phyloP scores from a whole-genome alignment of 2,888 invertebrate genomes.

The Pollenia amentaria region DNA sequence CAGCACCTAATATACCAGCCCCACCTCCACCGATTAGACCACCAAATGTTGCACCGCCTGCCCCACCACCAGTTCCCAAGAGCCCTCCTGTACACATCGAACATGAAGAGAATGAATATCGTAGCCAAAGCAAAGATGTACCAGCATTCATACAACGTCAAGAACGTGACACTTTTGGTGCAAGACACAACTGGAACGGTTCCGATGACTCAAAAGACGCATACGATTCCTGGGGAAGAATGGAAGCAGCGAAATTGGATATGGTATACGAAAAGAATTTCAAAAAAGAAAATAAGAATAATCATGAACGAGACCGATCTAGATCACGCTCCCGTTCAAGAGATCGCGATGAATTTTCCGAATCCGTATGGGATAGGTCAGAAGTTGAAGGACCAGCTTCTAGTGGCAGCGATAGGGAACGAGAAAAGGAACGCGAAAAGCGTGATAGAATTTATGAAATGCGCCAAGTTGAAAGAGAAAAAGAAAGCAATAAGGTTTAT shows the following conservation, averaged over 20 bases:
- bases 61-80: constrained; percentile 88
- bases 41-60: constrained; percentile 86
- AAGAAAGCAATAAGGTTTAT: constrained; percentile 84
- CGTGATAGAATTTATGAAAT: constrained; percentile 84
- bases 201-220: constrained; percentile 81
- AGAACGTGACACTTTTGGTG: constrained; percentile 90
- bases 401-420: constrained; percentile 84
- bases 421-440: constrained; percentile 84
- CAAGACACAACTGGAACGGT: constrained; percentile 87
- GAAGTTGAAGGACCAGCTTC: constrained; percentile 85
- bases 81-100: constrained; percentile 85
- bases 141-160: constrained; percentile 89
- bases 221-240: constrained; percentile 84
- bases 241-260: constrained; percentile 84
- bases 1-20: constrained; percentile 86
- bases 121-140: constrained; percentile 80
- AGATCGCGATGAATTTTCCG: constrained; percentile 84
- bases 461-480: constrained; percentile 84
- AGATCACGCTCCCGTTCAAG: constrained; percentile 84
- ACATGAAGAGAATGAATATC: constrained; percentile 82
- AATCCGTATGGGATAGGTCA: constrained; percentile 84
- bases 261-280: constrained; percentile 83
- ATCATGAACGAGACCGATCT: constrained; percentile 83
- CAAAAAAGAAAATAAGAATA: constrained; percentile 82
- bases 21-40: constrained; percentile 87